Conservation (phyloP, 2,113 vertebrate species). For the Poicephalus gulielmi region DNA sequence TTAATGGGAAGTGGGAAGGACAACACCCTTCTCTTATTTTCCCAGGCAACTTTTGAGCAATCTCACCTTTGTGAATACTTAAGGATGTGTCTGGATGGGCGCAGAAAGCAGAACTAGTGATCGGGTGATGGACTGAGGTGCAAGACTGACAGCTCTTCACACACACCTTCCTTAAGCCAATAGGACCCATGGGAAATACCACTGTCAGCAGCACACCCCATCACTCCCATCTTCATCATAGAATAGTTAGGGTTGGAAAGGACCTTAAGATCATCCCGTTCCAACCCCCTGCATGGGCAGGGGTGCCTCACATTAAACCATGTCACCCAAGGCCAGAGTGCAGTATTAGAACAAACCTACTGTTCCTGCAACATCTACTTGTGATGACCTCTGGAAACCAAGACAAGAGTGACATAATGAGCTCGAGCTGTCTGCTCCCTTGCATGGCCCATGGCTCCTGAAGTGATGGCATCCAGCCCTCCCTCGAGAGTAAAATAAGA, state of each 20-base stretch:
- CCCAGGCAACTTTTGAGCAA: background rate
- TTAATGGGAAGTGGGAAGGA: background rate
- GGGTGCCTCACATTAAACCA: too few relatives aligned
- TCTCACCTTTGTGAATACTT: background rate
- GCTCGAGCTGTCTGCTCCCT: background rate
- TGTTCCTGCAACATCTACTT: background rate
- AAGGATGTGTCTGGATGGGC: background rate
- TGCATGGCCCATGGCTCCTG: accelerated
- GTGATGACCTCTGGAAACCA: background rate
- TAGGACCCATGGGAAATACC: background rate
- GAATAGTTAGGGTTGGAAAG: too few relatives aligned
- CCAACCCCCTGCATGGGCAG: too few relatives aligned
- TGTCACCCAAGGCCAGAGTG: background rate
- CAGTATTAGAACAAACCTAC: background rate
- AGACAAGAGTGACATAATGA: background rate
- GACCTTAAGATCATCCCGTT: too few relatives aligned
- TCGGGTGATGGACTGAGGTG: accelerated
- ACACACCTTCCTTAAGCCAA: background rate
- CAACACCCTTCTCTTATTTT: background rate
- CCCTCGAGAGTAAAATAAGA: background rate
- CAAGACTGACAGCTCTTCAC: background rate
- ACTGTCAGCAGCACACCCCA: background rate
- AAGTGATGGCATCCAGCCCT: background rate
- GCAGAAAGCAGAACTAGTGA: background rate
- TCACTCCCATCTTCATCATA: background rate